phyloP scores from a whole-genome alignment of 2,888 invertebrate genomes.

The Hecatera dysodea region DNA sequence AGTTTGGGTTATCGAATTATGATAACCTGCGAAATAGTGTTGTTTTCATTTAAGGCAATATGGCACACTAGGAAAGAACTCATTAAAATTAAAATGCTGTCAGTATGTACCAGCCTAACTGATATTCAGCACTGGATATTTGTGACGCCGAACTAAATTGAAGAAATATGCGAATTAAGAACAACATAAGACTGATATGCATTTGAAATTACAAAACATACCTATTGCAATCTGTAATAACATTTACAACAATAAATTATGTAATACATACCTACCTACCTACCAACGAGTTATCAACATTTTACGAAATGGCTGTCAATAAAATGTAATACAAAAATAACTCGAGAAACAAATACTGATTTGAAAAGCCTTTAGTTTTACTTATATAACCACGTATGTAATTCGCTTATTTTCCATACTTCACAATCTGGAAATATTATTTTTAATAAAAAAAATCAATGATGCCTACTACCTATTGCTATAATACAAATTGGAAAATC shows the following conservation, averaged over 20 bases:
- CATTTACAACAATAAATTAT: constrained; percentile 47
- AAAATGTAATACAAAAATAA: constrained; percentile 40
- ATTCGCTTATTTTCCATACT: constrained; percentile 27
- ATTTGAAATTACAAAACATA: constrained; percentile 27
- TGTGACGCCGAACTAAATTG: not conserved
- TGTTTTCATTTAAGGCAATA: constrained; percentile 8
- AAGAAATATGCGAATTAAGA: not conserved
- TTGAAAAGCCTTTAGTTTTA: constrained; percentile 40
- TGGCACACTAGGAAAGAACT: not conserved
- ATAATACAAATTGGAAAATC: constrained; percentile 10
- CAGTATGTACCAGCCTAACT: not conserved
- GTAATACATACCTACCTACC: constrained; percentile 37
- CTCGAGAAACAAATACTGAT: constrained; percentile 43
- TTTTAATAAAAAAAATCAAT: constrained; percentile 5
- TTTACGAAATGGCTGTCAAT: constrained; percentile 49
- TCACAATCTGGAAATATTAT: constrained; percentile 14
- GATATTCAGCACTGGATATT: not conserved
- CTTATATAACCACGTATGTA: constrained; percentile 47
- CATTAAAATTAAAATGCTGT: not conserved
- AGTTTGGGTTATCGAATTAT: constrained; percentile 55
- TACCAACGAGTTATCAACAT: constrained; percentile 37
- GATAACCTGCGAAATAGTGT: constrained; percentile 54
- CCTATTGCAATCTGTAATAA: constrained; percentile 9
- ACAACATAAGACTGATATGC: constrained; percentile 4
- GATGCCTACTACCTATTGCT: constrained; percentile 1